These are phyloP conservation scores for Aporrectodea caliginosa DNA, from an alignment of 1,140 invertebrate species.

Conservation along the genomic window DNA sequence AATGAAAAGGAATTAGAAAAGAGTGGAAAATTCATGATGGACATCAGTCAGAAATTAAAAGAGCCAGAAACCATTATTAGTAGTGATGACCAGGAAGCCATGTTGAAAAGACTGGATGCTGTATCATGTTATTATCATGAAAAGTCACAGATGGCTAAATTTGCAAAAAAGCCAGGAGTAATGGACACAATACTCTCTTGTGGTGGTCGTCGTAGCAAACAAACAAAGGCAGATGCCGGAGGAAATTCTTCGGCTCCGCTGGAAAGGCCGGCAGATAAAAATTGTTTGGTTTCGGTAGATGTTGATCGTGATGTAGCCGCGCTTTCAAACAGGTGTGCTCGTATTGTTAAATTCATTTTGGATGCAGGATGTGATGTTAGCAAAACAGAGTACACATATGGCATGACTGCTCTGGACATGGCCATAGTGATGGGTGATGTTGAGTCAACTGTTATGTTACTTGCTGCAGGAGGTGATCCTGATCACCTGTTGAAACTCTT, in stretches of 20 bases:
- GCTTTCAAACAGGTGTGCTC: slow-evolving; percentile 19
- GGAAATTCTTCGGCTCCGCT: not conserved
- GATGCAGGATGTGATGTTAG: slow-evolving; percentile 24
- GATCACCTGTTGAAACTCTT: slow-evolving; percentile 34
- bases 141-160: not conserved
- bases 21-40: slow-evolving; percentile 27
- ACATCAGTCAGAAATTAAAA: slow-evolving; percentile 22
- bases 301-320: slow-evolving; percentile 7
- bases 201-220: slow-evolving; percentile 21
- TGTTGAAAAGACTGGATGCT: slow-evolving; percentile 28
- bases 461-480: slow-evolving; percentile 22
- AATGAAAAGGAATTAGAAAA: slow-evolving; percentile 14
- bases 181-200: slow-evolving; percentile 23
- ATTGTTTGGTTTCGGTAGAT: not conserved
- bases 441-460: slow-evolving; percentile 22
- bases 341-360: slow-evolving; percentile 25
- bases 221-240: not conserved
- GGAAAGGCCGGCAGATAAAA: not conserved
- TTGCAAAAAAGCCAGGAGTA: slow-evolving; percentile 13
- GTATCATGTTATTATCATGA: slow-evolving; percentile 27
- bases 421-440: slow-evolving; percentile 31
- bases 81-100: slow-evolving; percentile 28
- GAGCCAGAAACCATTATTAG: not conserved
- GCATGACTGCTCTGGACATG: slow-evolving; percentile 35
- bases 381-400: slow-evolving; percentile 25